Evolutionary conservation across 1,140 invertebrate species (phyloP), one percentile per base, ranked within the genome.

Genomic region (Drosophila sproati): DNA sequence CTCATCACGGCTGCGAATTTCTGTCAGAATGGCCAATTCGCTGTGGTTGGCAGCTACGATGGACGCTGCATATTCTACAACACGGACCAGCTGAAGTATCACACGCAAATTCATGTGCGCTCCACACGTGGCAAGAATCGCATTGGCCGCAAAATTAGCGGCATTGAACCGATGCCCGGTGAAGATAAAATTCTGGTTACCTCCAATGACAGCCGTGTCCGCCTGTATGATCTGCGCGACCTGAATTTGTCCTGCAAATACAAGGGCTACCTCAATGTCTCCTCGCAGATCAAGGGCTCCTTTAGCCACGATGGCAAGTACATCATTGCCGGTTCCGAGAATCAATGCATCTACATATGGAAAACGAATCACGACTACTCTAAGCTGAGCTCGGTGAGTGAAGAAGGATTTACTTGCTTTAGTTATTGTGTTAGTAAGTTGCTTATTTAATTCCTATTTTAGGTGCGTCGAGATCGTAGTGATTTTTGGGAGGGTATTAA

Each of bases 401-500:
- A n/a, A 1, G 4, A 12, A 1, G 4, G 3, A 20, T 3, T 12
- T 0, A 0, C 10, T 35, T 8, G 5, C 10, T 5, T 0, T 10
- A 2, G 10, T 4, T 4, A 3, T 39, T 37, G 28, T 28, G 6
- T 43, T 4, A 43, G 4, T 4, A 37, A n/a, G 7, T 41, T 59
- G 7, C 34, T 52, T 3, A 4, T 32, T 31, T 32, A 0, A 20
- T 20, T 20, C 20, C 20, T 20, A 20, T 20, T 45, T 62, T 28
- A 92, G 92, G 91, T 92, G 0, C 93, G 98, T 67, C 94, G 98
- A 66, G 98, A 99, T 93, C 93, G 98, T 10, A 99, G 99, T 93
- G 97, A 98, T 91, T 99, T 98, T 93, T 99, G 98, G 98, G 98
- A 99, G 93, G 97, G 98, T 0, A 98, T 99, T 41, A 98, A 99